Evolutionary conservation across 2,113 vertebrate species (phyloP), one percentile per base, ranked within the genome.

Genomic region (Zapus hudsonius): DNA sequence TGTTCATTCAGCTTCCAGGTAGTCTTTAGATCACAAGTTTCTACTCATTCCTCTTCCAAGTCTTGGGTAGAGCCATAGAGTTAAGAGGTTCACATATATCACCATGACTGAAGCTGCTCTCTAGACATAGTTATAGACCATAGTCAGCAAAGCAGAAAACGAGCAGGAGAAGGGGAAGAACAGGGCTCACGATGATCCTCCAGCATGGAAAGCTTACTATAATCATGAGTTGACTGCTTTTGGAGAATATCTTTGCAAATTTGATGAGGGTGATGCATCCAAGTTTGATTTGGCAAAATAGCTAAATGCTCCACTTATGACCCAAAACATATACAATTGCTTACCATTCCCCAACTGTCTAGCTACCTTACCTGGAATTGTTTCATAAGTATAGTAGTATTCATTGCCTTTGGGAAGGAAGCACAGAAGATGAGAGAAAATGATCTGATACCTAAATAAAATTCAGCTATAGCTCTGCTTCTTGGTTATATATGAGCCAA

Each of bases 251-350:
- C 36, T 66, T 87, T 87, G 29, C 66, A 88, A 79, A 59, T 84
- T 80, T 66, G 13, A 70, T 83, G 44, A 84, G 22, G 52, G 59
- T 1, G 20, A 33, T 72, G 2, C 5, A 27, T 78, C 64, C 47
- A 84, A 17, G 38, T 81, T 93, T 95, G 92, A 38, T 80, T 88
- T 93, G 36, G n/a, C 79, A 87, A 72, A 90, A 78, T n/a, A 42
- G 19, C 8, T 47, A 72, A 94, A 27, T 29, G 72, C 3, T 7
- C 2, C 10, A 7, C 3, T 20, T 22, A 81, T 11, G 12, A 9
- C 29, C 16, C 19, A 22, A 10, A 59, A 36, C 15, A 3, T 6
- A 6, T 27, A 19, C 20, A 61, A 64, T 73, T 25, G n/a, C 19
- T 33, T 29, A 44, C 10, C 6, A 36, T 94, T 79, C 42, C 36